Evolutionary conservation across 2,888 invertebrate species (phyloP).

Genomic region (Morpho helenor): DNA sequence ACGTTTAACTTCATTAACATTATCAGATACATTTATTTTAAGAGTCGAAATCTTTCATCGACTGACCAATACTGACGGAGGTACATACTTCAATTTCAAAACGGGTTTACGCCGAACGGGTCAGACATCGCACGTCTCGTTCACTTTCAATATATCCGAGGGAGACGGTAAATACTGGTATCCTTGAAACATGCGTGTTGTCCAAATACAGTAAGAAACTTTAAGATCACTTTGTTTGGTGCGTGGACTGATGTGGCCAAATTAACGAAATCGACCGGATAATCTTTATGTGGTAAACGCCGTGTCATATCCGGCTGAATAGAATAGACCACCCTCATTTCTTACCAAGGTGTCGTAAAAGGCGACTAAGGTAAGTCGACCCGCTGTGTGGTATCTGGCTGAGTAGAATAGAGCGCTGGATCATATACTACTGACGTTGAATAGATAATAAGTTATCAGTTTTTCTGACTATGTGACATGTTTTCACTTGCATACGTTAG

Average conservation of each 20-base stretch:
- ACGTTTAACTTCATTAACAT: slow-evolving; percentile 3
- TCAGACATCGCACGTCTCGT: slow-evolving; percentile 11
- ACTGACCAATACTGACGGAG: slow-evolving; percentile 1
- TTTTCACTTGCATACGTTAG: too few relatives aligned
- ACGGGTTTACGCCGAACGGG: slow-evolving; percentile 13
- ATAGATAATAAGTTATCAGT: too few relatives aligned
- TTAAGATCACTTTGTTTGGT: slow-evolving; percentile 20
- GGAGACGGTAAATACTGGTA: slow-evolving; percentile 19
- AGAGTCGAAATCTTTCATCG: slow-evolving; percentile 17
- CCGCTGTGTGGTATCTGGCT: too few relatives aligned
- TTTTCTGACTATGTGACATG: too few relatives aligned
- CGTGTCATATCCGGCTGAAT: too few relatives aligned
- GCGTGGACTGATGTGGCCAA: slow-evolving; percentile 3
- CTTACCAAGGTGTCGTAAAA: too few relatives aligned
- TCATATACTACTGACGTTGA: too few relatives aligned
- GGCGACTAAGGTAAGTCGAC: too few relatives aligned
- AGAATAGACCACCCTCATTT: too few relatives aligned
- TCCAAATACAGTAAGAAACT: slow-evolving; percentile 23
- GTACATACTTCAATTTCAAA: slow-evolving; percentile 10
- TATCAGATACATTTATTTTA: slow-evolving; percentile 15
- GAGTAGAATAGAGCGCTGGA: too few relatives aligned
- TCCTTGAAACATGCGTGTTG: slow-evolving; percentile 17
- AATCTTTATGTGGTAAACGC: neutral
- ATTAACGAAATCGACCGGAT: neutral
- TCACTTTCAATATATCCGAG: slow-evolving; percentile 10